Percentiles rank a stretch among this genome's conserved stretches.
phyloP scores from a whole-genome alignment of 2,888 invertebrate genomes.

The Vannuccia rotundouncinata region DNA sequence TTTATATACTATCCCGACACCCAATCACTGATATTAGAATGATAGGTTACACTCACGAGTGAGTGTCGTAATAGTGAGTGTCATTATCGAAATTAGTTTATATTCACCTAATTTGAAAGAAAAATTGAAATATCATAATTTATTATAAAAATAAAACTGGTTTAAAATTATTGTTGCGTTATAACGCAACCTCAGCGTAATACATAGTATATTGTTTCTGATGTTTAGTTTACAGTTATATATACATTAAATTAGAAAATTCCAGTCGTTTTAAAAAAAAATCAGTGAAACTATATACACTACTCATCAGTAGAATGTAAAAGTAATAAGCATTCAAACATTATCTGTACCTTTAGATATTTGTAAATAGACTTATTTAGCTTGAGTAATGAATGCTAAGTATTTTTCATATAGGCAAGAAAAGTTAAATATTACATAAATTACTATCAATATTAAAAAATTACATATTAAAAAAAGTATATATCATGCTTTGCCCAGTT shows the following conservation, averaged over 20 bases:
- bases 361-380: constrained; percentile 7
- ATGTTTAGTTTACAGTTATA: too few species aligned
- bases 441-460: background rate
- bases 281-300: background rate
- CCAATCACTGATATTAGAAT: too few species aligned
- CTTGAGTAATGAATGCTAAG: background rate
- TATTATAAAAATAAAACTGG: too few species aligned
- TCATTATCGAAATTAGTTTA: too few species aligned
- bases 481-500: background rate
- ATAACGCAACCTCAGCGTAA: too few species aligned
- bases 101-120: too few species aligned
- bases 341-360: background rate
- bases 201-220: too few species aligned
- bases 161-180: too few species aligned
- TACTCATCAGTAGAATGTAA: background rate
- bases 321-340: background rate
- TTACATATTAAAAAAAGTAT: background rate
- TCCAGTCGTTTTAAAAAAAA: background rate
- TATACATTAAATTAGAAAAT: background rate
- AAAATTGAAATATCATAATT: too few species aligned
- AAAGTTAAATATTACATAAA: background rate
- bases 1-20: too few species aligned
- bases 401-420: background rate
- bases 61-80: too few species aligned
- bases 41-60: too few species aligned